Evolutionary conservation across 2,888 invertebrate species (phyloP).

Genomic region (Scotopteryx bipunctaria): DNA sequence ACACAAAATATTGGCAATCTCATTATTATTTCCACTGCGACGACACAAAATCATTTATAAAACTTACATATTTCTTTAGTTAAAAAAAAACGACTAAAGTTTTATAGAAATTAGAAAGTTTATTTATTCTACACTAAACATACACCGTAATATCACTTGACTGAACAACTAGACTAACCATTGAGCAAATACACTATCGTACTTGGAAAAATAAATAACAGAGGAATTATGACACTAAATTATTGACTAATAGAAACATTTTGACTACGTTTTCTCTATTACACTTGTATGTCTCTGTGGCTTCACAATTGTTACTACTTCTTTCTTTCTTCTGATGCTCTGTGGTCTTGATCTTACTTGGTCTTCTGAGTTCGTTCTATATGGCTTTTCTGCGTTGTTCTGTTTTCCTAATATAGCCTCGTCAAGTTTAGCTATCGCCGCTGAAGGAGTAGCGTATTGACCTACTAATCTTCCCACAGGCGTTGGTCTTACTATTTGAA

Average conservation of each 20-base stretch:
- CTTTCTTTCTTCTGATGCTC: constrained; percentile 53
- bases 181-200: constrained; percentile 67
- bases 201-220: constrained; percentile 39
- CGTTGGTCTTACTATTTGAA: constrained; percentile 71
- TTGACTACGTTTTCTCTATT: constrained; percentile 59
- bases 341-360: constrained; percentile 4
- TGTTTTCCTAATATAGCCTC: constrained; percentile 63
- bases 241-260: constrained; percentile 67
- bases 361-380: not conserved
- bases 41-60: too few relatives aligned
- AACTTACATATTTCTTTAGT: not conserved
- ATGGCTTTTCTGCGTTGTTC: constrained; percentile 10
- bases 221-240: constrained; percentile 66
- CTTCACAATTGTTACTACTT: constrained; percentile 52
- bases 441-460: constrained; percentile 58
- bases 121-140: constrained; percentile 73
- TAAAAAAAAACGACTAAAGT: constrained; percentile 1
- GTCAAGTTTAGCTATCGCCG: constrained; percentile 66
- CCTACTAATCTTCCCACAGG: constrained; percentile 60
- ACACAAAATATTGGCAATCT: too few relatives aligned
- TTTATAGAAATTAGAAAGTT: constrained; percentile 56
- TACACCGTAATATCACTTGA: constrained; percentile 83
- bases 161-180: constrained; percentile 66
- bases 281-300: constrained; percentile 45
- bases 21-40: not conserved